These are phyloP conservation scores for Enteromius trimaculatus DNA, from an alignment of 2,797 vertebrate genomes.

Conservation along the genomic window DNA sequence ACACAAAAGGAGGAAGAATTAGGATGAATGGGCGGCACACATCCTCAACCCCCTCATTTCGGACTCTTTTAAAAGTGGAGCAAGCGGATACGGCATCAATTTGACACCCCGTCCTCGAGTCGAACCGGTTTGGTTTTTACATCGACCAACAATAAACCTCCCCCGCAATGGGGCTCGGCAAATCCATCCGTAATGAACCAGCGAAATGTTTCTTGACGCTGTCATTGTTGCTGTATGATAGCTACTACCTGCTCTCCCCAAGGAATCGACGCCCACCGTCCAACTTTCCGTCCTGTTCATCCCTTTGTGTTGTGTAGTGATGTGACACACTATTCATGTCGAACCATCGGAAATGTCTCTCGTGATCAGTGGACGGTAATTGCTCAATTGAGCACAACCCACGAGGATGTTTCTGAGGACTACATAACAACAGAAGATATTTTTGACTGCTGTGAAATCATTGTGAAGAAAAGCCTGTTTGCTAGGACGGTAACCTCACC, in stretches of 20 bases:
- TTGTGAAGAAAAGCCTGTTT: slow-evolving; percentile 25
- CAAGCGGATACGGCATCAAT: slow-evolving; percentile 22
- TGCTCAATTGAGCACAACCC: slow-evolving; percentile 42
- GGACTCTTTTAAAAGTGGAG: slow-evolving; percentile 34
- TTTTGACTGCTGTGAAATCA: slow-evolving; percentile 36
- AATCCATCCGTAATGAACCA: slow-evolving; percentile 29
- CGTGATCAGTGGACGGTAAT: slow-evolving; percentile 38
- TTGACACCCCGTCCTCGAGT: slow-evolving; percentile 15
- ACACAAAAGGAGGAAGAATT: slow-evolving; percentile 32
- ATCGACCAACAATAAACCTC: slow-evolving; percentile 29
- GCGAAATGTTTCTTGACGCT: slow-evolving; percentile 11
- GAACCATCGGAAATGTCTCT: slow-evolving; percentile 38
- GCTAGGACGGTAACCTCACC: slow-evolving; percentile 10
- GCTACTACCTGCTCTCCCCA: slow-evolving; percentile 39
- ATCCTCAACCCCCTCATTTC: slow-evolving; percentile 22
- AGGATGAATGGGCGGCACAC: slow-evolving; percentile 1
- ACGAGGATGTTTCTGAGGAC: slow-evolving; percentile 30
- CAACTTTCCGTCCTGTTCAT: slow-evolving; percentile 13
- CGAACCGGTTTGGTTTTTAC: slow-evolving; percentile 19
- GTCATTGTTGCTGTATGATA: slow-evolving; percentile 47
- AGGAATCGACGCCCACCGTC: slow-evolving; percentile 12
- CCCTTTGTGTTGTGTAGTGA: slow-evolving; percentile 43
- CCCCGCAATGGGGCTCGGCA: slow-evolving; percentile 30
- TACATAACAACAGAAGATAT: slow-evolving; percentile 17
- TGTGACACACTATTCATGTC: slow-evolving; percentile 37